phyloP scores from a whole-genome alignment of 2,113 vertebrate genomes.

The Lethenteron camtschaticum region DNA sequence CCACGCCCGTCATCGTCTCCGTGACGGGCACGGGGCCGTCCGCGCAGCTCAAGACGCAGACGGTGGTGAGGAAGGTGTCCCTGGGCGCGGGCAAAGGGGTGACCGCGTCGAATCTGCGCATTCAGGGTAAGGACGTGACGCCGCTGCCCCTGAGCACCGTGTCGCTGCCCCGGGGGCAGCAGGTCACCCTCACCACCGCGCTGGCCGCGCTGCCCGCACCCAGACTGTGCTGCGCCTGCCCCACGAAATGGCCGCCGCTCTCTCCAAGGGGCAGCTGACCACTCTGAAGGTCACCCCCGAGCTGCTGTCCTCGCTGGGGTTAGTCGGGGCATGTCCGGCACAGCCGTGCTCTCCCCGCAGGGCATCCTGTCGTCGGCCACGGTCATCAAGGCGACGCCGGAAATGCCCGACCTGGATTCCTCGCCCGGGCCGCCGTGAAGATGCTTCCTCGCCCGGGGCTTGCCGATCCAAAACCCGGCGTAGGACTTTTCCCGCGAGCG shows the following conservation, averaged over 20 bases:
- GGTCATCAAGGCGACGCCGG: slow-evolving; percentile 45
- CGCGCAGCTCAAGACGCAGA: too few relatives aligned
- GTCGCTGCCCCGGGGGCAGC: slow-evolving; percentile 18
- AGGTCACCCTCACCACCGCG: too few relatives aligned
- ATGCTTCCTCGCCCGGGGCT: slow-evolving; percentile 31
- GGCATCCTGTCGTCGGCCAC: slow-evolving; percentile 35
- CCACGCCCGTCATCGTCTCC: too few relatives aligned
- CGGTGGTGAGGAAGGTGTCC: slow-evolving; percentile 26
- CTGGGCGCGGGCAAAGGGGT: slow-evolving; percentile 46
- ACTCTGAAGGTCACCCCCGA: slow-evolving; percentile 85
- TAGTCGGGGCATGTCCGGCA: slow-evolving; percentile 56
- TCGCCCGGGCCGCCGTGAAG: slow-evolving; percentile 50
- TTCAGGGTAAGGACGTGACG: slow-evolving; percentile 82
- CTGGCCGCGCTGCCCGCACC: slow-evolving; percentile 54
- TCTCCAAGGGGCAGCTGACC: slow-evolving; percentile 75
- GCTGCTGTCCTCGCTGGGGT: slow-evolving; percentile 34
- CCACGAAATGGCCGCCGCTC: slow-evolving; percentile 93
- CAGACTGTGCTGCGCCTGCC: slow-evolving; percentile 89
- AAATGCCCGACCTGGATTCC: slow-evolving; percentile 38
- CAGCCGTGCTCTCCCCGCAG: slow-evolving; percentile 45
- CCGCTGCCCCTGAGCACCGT: slow-evolving; percentile 78
- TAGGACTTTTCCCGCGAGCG: too few relatives aligned
- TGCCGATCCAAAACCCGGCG: too few relatives aligned
- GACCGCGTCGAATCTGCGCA: slow-evolving; percentile 64
- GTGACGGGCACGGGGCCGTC: too few relatives aligned